Conservation (phyloP, 2,888 invertebrate species). For the Automeris io region DNA sequence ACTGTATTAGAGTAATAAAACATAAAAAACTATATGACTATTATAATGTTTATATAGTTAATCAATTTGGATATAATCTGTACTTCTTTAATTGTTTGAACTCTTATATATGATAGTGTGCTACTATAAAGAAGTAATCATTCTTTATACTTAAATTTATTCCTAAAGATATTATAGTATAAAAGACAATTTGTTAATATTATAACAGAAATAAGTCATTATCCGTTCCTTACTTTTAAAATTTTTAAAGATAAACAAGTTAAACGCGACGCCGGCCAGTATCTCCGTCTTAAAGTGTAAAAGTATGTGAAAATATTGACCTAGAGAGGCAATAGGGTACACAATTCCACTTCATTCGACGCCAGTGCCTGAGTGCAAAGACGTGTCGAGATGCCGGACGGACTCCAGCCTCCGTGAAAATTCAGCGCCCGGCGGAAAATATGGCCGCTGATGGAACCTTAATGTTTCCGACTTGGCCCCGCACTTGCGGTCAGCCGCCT, state of each 20-base stretch:
- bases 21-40: no score
- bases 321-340: constrained; percentile 45
- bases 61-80: no score
- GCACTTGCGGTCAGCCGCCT: constrained; percentile 58
- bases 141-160: no score
- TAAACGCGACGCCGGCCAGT: constrained; percentile 15
- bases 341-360: constrained; percentile 57
- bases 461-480: constrained; percentile 70
- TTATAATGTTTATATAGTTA: no score
- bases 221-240: background rate
- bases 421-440: constrained; percentile 62
- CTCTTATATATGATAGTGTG: no score
- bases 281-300: constrained; percentile 40
- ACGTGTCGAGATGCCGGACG: constrained; percentile 62
- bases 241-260: constrained; percentile 1
- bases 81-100: no score
- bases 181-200: no score
- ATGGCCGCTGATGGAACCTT: constrained; percentile 71
- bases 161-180: no score
- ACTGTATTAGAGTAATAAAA: no score
- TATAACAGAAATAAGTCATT: no score
- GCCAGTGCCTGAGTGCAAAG: constrained; percentile 70
- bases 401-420: constrained; percentile 59
- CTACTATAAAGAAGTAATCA: no score
- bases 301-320: constrained; percentile 57